Conservation (phyloP, 2,113 vertebrate species). For the Lagopus leucura region DNA sequence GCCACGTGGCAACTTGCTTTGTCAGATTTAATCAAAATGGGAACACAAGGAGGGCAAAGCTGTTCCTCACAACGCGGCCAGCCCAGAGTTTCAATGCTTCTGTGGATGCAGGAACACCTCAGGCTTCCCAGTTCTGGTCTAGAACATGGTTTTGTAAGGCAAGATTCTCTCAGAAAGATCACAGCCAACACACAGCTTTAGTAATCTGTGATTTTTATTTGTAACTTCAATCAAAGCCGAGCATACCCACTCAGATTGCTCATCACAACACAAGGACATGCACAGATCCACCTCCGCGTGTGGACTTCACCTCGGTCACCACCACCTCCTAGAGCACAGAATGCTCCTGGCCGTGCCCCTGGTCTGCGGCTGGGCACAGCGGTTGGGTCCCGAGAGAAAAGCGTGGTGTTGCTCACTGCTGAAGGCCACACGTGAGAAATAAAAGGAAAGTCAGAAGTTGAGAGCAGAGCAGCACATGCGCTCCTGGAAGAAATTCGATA, state of each 20-base stretch:
- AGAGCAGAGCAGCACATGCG: background rate
- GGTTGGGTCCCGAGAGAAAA: too few species aligned
- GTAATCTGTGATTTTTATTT: background rate
- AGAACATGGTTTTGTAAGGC: background rate
- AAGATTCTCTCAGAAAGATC: background rate
- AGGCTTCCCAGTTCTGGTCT: background rate
- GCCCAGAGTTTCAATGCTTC: background rate
- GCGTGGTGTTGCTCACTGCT: rapidly evolving
- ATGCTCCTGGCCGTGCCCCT: rapidly evolving
- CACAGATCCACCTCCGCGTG: rapidly evolving
- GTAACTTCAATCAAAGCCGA: background rate
- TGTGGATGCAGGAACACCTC: rapidly evolving
- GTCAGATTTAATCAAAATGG: background rate
- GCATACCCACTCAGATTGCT: rapidly evolving
- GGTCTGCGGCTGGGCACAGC: too few species aligned
- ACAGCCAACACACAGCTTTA: rapidly evolving
- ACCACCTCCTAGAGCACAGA: background rate
- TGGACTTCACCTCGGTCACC: background rate
- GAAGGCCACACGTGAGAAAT: rapidly evolving
- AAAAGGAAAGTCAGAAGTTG: background rate
- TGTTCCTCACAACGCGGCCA: background rate
- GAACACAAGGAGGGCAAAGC: background rate
- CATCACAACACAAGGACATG: background rate
- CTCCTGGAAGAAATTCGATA: background rate
- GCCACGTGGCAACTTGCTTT: background rate